Percentiles rank a stretch among this genome's conserved stretches.
Conservation (phyloP, 2,113 vertebrate species). For the Oplegnathus fasciatus region DNA sequence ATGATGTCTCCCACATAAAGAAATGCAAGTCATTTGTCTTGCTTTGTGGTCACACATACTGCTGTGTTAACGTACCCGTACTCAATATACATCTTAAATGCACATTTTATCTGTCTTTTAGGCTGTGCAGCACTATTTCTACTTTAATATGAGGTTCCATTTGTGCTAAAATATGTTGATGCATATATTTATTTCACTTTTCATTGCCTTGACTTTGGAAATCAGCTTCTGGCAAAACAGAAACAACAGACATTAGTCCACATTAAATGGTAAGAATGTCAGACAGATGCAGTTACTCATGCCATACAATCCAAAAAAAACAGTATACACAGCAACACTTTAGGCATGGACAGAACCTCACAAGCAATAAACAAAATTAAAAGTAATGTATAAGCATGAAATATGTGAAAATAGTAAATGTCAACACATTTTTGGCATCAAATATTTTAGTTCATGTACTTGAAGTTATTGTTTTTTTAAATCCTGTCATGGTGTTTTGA, state of each 20-base stretch:
- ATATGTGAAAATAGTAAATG: no score
- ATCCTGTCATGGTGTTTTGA: neutral
- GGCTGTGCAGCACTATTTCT: neutral
- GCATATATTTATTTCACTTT: neutral
- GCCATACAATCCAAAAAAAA: neutral
- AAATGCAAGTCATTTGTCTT: conserved; percentile 37
- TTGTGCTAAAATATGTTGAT: neutral
- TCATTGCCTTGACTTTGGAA: neutral
- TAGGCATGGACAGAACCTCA: neutral
- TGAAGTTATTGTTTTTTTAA: neutral
- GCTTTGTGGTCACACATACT: neutral
- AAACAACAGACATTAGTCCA: neutral
- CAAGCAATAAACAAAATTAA: neutral
- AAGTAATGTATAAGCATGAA: no score
- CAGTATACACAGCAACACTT: no score
- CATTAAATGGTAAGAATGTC: neutral
- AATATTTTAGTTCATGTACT: neutral
- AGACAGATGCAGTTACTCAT: neutral
- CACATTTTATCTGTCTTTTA: conserved; percentile 1
- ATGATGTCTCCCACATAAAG: conserved; percentile 12
- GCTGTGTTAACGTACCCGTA: neutral
- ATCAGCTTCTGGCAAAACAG: neutral
- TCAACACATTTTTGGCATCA: neutral
- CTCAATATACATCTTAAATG: neutral
- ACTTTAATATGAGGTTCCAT: neutral